phyloP scores from a whole-genome alignment of 2,888 invertebrate genomes.

The Noctua fimbriata region DNA sequence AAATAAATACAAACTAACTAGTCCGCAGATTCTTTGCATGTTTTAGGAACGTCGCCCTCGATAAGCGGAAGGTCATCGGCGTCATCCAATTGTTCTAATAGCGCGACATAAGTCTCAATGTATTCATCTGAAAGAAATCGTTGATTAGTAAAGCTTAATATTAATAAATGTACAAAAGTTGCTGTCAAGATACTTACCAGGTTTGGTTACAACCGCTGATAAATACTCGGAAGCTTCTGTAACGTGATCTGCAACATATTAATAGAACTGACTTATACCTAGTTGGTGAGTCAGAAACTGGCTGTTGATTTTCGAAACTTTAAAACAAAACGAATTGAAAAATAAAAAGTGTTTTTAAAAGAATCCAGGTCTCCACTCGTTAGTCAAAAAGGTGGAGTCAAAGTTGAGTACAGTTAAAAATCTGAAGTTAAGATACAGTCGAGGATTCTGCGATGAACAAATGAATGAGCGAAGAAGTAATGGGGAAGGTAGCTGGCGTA shows the following conservation, averaged over 20 bases:
- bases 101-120: conserved; percentile 81
- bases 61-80: conserved; percentile 77
- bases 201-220: conserved; percentile 79
- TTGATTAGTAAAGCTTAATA: neutral
- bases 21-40: conserved; percentile 78
- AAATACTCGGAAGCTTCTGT: conserved; percentile 79
- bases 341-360: neutral
- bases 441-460: neutral
- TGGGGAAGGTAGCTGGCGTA: neutral
- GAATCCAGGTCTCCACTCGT: neutral
- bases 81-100: conserved; percentile 82
- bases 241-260: conserved; percentile 77
- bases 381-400: neutral
- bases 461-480: neutral
- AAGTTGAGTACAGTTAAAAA: neutral
- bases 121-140: conserved; percentile 72
- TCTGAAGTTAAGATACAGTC: neutral
- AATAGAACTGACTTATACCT: neutral
- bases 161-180: neutral
- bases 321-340: neutral
- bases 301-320: neutral
- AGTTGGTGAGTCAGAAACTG: neutral
- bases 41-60: conserved; percentile 79
- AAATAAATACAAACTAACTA: conserved; percentile 75
- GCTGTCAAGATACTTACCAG: conserved; percentile 71